Evolutionary conservation across 2,113 vertebrate genomes (phyloP).

Genomic region (Nibea coibor): DNA sequence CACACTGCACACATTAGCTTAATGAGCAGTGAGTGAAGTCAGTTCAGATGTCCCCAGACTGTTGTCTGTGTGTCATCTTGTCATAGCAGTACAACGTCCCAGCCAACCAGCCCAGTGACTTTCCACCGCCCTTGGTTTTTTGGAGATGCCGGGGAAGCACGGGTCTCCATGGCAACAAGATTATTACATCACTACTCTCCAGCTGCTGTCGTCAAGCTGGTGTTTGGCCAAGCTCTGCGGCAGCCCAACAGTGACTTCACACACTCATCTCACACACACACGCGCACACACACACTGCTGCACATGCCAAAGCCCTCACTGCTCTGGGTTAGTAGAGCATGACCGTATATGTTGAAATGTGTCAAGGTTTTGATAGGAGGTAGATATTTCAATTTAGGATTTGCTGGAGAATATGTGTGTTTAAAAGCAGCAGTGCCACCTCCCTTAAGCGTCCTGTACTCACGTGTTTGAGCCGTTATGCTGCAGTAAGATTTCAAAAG

Average conservation of each 20-base stretch:
- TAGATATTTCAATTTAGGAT: neutral
- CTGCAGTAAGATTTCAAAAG: neutral
- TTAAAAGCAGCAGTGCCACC: neutral
- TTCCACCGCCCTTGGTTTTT: slow-evolving; percentile 80
- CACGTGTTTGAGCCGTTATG: neutral
- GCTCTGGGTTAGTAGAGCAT: slow-evolving; percentile 28
- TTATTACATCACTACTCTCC: slow-evolving; percentile 79
- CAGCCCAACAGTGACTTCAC: slow-evolving; percentile 63
- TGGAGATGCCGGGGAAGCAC: slow-evolving; percentile 71
- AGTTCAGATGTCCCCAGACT: neutral
- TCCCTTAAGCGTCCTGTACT: neutral
- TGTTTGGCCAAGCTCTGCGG: slow-evolving; percentile 74
- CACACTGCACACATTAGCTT: neutral
- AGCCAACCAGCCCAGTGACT: slow-evolving; percentile 67
- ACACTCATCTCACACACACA: slow-evolving; percentile 39
- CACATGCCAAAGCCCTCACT: slow-evolving; percentile 39
- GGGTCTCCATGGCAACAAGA: slow-evolving; percentile 82
- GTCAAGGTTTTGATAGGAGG: neutral
- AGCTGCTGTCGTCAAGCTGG: slow-evolving; percentile 77
- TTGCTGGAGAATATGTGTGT: neutral
- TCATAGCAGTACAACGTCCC: slow-evolving; percentile 44
- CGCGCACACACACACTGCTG: slow-evolving; percentile 8
- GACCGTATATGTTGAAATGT: neutral
- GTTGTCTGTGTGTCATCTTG: slow-evolving; percentile 13
- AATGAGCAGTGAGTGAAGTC: slow-evolving; percentile 5